Conservation (phyloP, 1,140 invertebrate genomes). For the Drosophila ficusphila region DNA sequence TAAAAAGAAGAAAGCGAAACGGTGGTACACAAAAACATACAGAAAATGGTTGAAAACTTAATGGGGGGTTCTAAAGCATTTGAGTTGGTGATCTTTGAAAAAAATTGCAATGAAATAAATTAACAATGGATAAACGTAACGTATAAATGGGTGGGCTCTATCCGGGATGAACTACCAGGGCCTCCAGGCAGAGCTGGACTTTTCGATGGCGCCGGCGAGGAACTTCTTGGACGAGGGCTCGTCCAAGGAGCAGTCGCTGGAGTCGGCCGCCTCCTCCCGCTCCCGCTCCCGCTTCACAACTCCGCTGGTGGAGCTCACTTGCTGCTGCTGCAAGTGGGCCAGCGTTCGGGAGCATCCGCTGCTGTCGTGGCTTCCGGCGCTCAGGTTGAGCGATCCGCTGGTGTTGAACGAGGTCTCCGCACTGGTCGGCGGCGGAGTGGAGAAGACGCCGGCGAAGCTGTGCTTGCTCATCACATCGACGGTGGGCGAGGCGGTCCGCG, state of each 20-base stretch:
- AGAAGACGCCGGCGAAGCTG: conserved; percentile 76
- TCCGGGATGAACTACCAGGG: conserved; percentile 47
- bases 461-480: conserved; percentile 63
- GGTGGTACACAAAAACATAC: conserved; percentile 31
- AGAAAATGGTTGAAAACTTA: conserved; percentile 43
- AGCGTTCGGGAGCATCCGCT: conserved; percentile 54
- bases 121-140: conserved; percentile 71
- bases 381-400: conserved; percentile 67
- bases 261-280: conserved; percentile 51
- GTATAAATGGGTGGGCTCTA: conserved; percentile 7
- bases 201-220: conserved; percentile 63
- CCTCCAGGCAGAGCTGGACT: conserved; percentile 55
- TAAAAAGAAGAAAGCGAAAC: conserved; percentile 65
- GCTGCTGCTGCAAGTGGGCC: conserved; percentile 77
- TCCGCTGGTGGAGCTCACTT: conserved; percentile 79
- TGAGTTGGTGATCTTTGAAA: conserved; percentile 33
- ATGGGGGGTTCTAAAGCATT: conserved; percentile 46
- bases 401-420: conserved; percentile 75
- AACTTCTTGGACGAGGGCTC: conserved; percentile 66
- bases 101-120: conserved; percentile 70
- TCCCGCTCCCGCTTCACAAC: conserved; percentile 51
- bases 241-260: conserved; percentile 74
- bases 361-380: conserved; percentile 63
- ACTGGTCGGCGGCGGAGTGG: conserved; percentile 73
- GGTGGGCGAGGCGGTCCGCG: conserved; percentile 62